These are phyloP conservation scores for Pristionchus entomophagus DNA, from an alignment of 2,888 invertebrate genomes.

Conservation along the genomic window DNA sequence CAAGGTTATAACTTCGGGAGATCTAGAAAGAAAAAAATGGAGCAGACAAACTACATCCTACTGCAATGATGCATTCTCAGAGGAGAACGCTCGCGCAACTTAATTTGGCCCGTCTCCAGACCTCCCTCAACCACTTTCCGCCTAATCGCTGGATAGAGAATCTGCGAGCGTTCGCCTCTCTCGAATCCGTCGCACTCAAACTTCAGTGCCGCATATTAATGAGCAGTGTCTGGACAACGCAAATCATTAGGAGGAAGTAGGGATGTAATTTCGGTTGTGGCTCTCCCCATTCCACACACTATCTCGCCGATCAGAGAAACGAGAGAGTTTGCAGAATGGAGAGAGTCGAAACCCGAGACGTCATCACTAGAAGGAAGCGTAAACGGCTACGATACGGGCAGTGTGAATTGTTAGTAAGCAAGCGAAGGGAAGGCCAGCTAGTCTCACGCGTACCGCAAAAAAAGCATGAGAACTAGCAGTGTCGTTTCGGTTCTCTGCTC, in stretches of 20 bases:
- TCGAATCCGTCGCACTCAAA: background rate
- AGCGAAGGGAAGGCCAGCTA: too few relatives aligned
- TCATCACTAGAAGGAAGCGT: too few relatives aligned
- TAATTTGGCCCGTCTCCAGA: background rate
- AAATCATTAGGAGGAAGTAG: background rate
- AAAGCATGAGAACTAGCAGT: conserved; percentile 4
- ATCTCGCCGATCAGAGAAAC: background rate
- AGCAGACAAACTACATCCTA: background rate
- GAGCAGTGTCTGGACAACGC: background rate
- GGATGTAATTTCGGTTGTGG: background rate
- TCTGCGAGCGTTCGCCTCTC: background rate
- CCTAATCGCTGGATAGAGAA: background rate
- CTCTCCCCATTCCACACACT: background rate
- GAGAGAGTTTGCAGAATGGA: background rate
- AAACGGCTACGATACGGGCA: too few relatives aligned
- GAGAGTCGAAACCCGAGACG: too few relatives aligned
- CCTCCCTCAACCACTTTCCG: background rate
- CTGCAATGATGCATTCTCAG: background rate
- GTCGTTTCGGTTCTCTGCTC: too few relatives aligned
- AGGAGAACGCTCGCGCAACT: too few relatives aligned
- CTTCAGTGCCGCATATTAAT: background rate
- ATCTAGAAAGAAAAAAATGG: too few relatives aligned
- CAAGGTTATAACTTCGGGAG: too few relatives aligned
- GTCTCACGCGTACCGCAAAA: conserved; percentile 14
- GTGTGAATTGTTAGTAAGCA: too few relatives aligned